Evolutionary conservation across 2,888 invertebrate species (phyloP).

Genomic region (Tortrix viridana): DNA sequence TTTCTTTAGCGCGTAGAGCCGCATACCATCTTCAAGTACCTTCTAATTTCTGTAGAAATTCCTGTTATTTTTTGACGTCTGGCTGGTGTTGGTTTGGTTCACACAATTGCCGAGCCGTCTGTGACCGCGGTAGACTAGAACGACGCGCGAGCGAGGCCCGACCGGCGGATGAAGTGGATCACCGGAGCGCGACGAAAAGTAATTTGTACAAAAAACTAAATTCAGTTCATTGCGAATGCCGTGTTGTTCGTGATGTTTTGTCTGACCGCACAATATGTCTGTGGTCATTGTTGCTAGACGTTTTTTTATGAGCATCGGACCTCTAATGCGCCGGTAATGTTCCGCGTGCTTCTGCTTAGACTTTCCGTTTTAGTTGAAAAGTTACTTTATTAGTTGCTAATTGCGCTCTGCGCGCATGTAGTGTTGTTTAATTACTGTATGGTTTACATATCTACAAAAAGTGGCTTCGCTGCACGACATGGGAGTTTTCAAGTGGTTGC

Average conservation of each 20-base stretch:
- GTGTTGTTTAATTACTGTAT: conserved; percentile 45
- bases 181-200: conserved; percentile 82
- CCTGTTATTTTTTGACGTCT: conserved; percentile 27
- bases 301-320: conserved; percentile 69
- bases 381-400: conserved; percentile 48
- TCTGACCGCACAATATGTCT: conserved; percentile 82
- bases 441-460: conserved; percentile 52
- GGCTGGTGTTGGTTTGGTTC: conserved; percentile 38
- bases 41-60: conserved; percentile 39
- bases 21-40: conserved; percentile 50
- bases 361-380: conserved; percentile 60
- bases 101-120: conserved; percentile 54
- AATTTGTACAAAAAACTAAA: conserved; percentile 83
- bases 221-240: conserved; percentile 81
- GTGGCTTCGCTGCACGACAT: conserved; percentile 73
- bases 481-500: conserved; percentile 82
- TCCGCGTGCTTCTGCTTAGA: conserved; percentile 63
- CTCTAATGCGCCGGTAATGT: conserved; percentile 76
- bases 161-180: conserved; percentile 74
- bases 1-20: conserved; percentile 33
- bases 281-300: conserved; percentile 79
- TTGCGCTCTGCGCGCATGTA: conserved; percentile 41
- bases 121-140: conserved; percentile 50
- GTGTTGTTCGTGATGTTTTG: conserved; percentile 81
- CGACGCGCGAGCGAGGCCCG: conserved; percentile 55